Evolutionary conservation across 2,113 vertebrate genomes (phyloP), one percentile per base, ranked within the genome.

Genomic region (Leptobrachium ailaonicum): DNA sequence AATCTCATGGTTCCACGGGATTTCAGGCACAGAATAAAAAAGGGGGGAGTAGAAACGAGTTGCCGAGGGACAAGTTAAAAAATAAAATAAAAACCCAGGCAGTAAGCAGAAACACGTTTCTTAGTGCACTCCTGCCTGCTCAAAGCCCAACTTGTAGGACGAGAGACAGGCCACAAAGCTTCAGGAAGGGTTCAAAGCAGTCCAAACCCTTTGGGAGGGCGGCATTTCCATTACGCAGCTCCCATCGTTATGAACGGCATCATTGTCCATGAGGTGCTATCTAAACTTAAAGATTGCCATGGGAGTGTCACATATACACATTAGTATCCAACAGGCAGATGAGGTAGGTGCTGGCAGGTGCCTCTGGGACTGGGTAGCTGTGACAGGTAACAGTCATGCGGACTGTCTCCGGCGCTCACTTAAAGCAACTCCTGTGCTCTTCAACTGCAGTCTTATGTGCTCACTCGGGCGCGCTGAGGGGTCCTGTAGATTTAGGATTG

Each of bases 401-500:
- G 50, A 80, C 79, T 81, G 79, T 81, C 79, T 81, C 71, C 75
- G 40, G 79, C 71, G 79, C 79, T 81, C 72, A 75, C 40, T 60
- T 71, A 81, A 81, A 81, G 79, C 79, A 81, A 56, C 79, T 73
- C 62, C 64, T 81, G 79, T 81, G 79, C 79, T 79, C 70, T 73
- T 81, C 68, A 20, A 75, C 71, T 81, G 79, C 79, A 81, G 79
- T 74, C 79, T 75, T 64, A 62, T 81, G 79, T 81, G 79, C 79
- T 81, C 79, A 67, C 79, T 72, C 70, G 74, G 8, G 79, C 72
- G 79, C 79, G 73, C 78, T 56, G 66, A 81, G 66, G 20, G 79
- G 79, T 81, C 79, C 79, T 75, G 79, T 81, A 81, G 79, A 81
- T 81, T 81, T 81, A 81, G 79, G 79, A 81, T 81, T 81, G 79